Conservation (phyloP, 2,888 invertebrate species). For the Herminia tarsipennalis region DNA sequence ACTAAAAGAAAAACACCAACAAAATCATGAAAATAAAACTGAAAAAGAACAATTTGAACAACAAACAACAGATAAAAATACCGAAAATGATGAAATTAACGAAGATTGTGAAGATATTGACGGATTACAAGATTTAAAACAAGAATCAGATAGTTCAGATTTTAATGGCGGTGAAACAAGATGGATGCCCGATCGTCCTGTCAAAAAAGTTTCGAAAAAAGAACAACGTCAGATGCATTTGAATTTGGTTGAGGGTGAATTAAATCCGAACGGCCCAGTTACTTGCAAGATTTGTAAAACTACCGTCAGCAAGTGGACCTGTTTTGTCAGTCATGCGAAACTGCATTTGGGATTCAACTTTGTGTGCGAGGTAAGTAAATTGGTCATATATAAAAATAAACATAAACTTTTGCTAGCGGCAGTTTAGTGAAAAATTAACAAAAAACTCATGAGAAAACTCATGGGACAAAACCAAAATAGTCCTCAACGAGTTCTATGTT, state of each 20-base stretch:
- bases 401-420: too few relatives aligned
- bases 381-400: too few relatives aligned
- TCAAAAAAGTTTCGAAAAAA: slow-evolving; percentile 26
- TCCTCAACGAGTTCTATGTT: too few relatives aligned
- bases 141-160: slow-evolving; percentile 15
- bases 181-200: slow-evolving; percentile 9
- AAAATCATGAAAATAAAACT: neutral
- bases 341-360: slow-evolving; percentile 53
- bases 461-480: too few relatives aligned
- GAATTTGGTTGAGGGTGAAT: slow-evolving; percentile 43
- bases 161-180: slow-evolving; percentile 19
- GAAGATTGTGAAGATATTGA: slow-evolving; percentile 4
- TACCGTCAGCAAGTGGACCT: slow-evolving; percentile 45
- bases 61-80: neutral
- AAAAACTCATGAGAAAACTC: too few relatives aligned
- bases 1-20: slow-evolving; percentile 7
- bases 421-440: too few relatives aligned
- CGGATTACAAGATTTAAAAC: slow-evolving; percentile 11
- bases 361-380: slow-evolving; percentile 48
- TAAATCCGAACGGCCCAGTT: slow-evolving; percentile 39
- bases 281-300: slow-evolving; percentile 50
- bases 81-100: neutral
- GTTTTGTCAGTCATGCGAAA: slow-evolving; percentile 49
- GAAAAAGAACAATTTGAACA: neutral
- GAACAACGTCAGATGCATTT: slow-evolving; percentile 39